Evolutionary conservation across 1,140 invertebrate species (phyloP), one percentile per base, ranked within the genome.

Genomic region (Zaprionus davidi): DNA sequence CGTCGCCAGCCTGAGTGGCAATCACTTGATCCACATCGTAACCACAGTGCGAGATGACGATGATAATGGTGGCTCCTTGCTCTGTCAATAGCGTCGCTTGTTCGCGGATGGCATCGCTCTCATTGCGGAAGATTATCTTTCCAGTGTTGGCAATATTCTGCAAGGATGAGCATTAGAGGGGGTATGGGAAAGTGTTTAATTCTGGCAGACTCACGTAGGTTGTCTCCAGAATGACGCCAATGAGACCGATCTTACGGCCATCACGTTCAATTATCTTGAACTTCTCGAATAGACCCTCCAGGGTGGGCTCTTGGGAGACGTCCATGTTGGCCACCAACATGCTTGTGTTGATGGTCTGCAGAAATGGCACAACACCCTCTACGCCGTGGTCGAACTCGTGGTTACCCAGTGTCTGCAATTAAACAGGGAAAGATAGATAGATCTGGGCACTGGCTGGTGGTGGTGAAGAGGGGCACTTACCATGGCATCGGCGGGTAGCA

Each of bases 321-420:
- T 98, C 95, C 58, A 98, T 96, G 85, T 98, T 98, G 44, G 95
- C 94, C 5, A 95, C 95, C 2, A 98, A 87, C 76, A 97, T 94
- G 0, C 95, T 95, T 0, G 95, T 94, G 2, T 95, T 93, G 6
- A 97, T 83, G 5, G 92, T 93, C 78, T 95, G 90, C 12, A 98
- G 79, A 91, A 97, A 98, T 0, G 96, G 96, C 1, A 96, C 93
- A 0, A 98, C 79, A 0, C 96, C 97, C 51, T 93, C 94, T 1
- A 98, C 93, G 0, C 95, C 95, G 82, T 97, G 94, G 82, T 98
- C 97, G 88, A 98, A 98, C 90, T 98, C 97, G 82, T 98, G 97
- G 90, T 98, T 98, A 7, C 97, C 97, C 13, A 98, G 87, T 0
- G 96, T 96, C 97, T 97, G 26, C 4, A 68, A 26, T 34, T 34